Conservation (phyloP, 1,140 invertebrate species). For the Meteorus sp. region DNA sequence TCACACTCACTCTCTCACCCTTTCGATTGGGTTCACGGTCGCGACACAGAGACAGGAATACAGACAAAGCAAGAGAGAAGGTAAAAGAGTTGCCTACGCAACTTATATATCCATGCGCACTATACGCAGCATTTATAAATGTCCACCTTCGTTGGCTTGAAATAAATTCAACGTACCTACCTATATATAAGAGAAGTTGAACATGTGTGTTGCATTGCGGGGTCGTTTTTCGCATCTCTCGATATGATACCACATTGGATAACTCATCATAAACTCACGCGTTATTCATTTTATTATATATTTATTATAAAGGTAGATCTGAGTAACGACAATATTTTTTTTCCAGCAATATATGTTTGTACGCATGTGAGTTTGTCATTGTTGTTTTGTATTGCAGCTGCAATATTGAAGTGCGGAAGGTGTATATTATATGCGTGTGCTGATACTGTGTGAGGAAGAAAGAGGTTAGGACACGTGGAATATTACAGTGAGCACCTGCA, state of each 20-base stretch:
- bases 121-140: slow-evolving; percentile 23
- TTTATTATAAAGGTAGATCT: slow-evolving; percentile 1
- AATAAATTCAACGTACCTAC: slow-evolving; percentile 24
- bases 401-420: not conserved
- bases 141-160: slow-evolving; percentile 20
- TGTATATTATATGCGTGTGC: not conserved
- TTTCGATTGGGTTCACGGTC: slow-evolving; percentile 18
- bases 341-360: too few relatives aligned
- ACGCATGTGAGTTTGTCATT: too few relatives aligned
- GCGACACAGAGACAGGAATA: too few relatives aligned
- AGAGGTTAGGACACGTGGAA: slow-evolving; percentile 17
- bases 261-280: not conserved
- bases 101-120: slow-evolving; percentile 19
- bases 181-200: slow-evolving; percentile 1
- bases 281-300: slow-evolving; percentile 15
- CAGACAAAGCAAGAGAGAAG: too few relatives aligned
- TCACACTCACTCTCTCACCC: too few relatives aligned
- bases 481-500: slow-evolving; percentile 18
- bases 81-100: slow-evolving; percentile 21
- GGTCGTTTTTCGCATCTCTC: not conserved
- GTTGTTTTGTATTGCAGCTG: too few relatives aligned
- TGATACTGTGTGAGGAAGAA: slow-evolving; percentile 1
- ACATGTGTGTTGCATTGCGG: not conserved
- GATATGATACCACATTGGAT: not conserved
- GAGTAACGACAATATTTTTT: not conserved